Evolutionary conservation across 1,140 invertebrate species (phyloP), one percentile per base, ranked within the genome.

Genomic region (Ectropis grisescens): DNA sequence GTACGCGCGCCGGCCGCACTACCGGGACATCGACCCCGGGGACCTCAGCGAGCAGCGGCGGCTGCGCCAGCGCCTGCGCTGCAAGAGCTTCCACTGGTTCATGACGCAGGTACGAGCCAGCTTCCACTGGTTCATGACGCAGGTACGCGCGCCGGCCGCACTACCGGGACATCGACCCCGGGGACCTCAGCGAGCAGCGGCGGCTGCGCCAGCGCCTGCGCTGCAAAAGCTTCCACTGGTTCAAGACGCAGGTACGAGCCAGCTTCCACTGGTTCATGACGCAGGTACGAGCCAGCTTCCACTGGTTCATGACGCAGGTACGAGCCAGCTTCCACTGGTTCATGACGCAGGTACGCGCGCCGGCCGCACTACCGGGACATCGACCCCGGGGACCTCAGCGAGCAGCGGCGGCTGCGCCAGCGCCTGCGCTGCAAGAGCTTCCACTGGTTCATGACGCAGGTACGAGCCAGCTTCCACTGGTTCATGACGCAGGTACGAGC

Each of bases 141-240:
- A n/a, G n/a, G n/a, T n/a, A n/a, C n/a, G n/a, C n/a, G n/a, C n/a
- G 91, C 7, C 80, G 89, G 9, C 91, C 95, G 0, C 89, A 94
- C 56, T 94, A 95, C 60, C 85, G 87, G 12, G 66, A 79, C 8
- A 85, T 94, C 1, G 85, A 93, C 74, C 84, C 90, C 8, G 96
- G 97, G 0, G 91, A 98, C 82, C 64, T 98, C 11, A 86, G 86
- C 0, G 86, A 90, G 38, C 95, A 97, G 69, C 88, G 87, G 48
- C 89, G 86, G 0, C 84, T 98, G 11, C 72, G 96, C 15, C 66
- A 90, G 34, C 87, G 84, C 37, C 82, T 97, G 0, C 82, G 95
- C 1, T 99, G 97, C 72, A 97, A 97, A 72, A 83, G 93, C 0
- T 98, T 98, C 74, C 91, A 92, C 25, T 98, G 97, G 97, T 99